A percentile compares a stretch with the other conserved stretches of the same genome.
phyloP scores from a whole-genome alignment of 2,888 invertebrate genomes.

The Pollenia labialis region DNA sequence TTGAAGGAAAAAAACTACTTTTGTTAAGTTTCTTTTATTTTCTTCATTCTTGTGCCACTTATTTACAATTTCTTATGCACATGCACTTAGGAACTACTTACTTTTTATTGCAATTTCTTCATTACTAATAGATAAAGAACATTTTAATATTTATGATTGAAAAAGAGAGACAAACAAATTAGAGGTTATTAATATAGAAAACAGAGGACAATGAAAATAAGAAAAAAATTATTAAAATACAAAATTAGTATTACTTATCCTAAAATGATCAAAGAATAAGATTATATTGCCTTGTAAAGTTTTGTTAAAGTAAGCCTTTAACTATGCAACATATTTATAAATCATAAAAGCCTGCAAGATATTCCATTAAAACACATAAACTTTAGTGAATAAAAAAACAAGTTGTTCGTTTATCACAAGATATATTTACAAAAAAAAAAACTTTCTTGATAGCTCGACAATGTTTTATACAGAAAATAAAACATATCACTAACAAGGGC shows the following conservation, averaged over 20 bases:
- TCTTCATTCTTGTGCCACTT: background rate
- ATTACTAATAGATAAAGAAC: background rate
- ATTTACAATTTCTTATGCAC: background rate
- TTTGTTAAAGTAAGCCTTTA: too few relatives aligned
- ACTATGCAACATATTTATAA: too few relatives aligned
- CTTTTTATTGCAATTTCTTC: slow-evolving; percentile 8
- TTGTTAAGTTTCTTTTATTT: background rate
- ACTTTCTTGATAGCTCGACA: too few relatives aligned
- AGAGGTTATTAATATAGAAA: background rate
- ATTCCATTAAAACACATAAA: too few relatives aligned
- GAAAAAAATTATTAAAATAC: background rate
- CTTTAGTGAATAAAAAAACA: too few relatives aligned
- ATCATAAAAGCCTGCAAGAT: too few relatives aligned
- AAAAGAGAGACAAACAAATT: background rate
- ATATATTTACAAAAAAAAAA: too few relatives aligned
- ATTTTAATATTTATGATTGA: slow-evolving; percentile 16
- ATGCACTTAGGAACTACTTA: background rate
- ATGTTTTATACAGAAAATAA: too few relatives aligned
- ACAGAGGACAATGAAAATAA: background rate
- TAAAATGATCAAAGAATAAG: too few relatives aligned
- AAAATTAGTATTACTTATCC: background rate
- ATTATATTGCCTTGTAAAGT: too few relatives aligned
- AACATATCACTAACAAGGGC: too few relatives aligned
- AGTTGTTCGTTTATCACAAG: too few relatives aligned
- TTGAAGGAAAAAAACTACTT: background rate